A percentile compares a stretch with the other conserved stretches of the same genome.
Conservation (phyloP, 2,113 vertebrate species). For the Tachuris rubrigastra region DNA sequence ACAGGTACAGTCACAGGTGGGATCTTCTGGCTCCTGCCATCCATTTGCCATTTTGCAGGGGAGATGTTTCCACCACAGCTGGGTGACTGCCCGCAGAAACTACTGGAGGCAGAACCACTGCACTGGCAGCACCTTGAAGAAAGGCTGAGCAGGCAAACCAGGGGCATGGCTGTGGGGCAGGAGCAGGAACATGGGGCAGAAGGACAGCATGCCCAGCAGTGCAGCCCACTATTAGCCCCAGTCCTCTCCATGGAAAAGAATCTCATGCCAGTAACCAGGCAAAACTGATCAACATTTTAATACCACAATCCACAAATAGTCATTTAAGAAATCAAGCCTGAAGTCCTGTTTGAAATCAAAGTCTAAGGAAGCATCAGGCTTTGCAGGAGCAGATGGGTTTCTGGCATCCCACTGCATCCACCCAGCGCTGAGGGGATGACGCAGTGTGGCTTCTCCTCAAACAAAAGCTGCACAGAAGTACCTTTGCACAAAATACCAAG, state of each 20-base stretch:
- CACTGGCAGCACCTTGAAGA: background rate
- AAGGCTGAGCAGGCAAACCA: background rate
- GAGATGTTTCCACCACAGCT: background rate
- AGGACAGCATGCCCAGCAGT: background rate
- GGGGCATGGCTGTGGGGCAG: rapidly evolving
- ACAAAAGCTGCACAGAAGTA: background rate
- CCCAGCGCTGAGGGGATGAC: rapidly evolving
- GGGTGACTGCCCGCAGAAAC: background rate
- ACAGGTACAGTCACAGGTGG: background rate
- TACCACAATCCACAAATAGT: background rate
- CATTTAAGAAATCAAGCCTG: background rate
- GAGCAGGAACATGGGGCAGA: background rate
- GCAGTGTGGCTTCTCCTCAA: background rate
- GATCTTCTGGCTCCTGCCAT: background rate
- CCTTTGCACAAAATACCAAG: background rate
- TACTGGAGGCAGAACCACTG: background rate
- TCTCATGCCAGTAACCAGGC: background rate
- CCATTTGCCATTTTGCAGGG: background rate
- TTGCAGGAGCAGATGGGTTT: background rate
- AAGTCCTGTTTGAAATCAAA: background rate
- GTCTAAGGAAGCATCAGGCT: background rate
- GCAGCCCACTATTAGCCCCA: background rate
- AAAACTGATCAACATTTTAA: background rate
- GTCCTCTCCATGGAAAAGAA: background rate
- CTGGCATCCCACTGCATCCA: background rate